phyloP scores from a whole-genome alignment of 2,888 invertebrate species.

The Mythimna lalbum region DNA sequence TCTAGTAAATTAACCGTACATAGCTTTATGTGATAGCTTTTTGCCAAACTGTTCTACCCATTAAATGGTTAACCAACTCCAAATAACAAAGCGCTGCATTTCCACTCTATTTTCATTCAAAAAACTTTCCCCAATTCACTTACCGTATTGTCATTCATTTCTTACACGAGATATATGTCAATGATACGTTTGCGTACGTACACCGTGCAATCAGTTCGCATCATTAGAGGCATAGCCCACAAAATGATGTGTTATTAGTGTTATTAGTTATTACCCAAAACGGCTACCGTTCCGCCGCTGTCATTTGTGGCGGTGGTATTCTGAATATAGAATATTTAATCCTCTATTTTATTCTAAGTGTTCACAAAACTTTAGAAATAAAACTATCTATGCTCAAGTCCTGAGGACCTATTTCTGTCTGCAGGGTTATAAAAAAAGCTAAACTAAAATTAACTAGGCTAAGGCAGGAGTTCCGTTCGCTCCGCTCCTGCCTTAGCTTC shows the following conservation, averaged over 20 bases:
- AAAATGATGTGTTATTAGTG: conserved; percentile 63
- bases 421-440: no score
- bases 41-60: no score
- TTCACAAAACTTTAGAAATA: no score
- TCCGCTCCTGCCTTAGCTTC: no score
- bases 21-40: no score
- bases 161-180: conserved; percentile 54
- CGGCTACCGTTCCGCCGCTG: conserved; percentile 29
- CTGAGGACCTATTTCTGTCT: no score
- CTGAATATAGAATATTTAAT: conserved; percentile 5
- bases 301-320: conserved; percentile 38
- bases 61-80: neutral
- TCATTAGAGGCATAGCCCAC: conserved; percentile 64
- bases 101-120: conserved; percentile 1
- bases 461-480: no score
- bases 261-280: conserved; percentile 58
- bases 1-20: neutral
- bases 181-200: conserved; percentile 39
- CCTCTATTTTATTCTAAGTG: neutral
- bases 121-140: conserved; percentile 53
- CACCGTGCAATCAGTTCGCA: conserved; percentile 39
- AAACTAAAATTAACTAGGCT: no score
- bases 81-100: neutral
- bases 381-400: no score
- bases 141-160: conserved; percentile 42